Conservation (phyloP, 2,113 vertebrate species). For the Vidua chalybeata region DNA sequence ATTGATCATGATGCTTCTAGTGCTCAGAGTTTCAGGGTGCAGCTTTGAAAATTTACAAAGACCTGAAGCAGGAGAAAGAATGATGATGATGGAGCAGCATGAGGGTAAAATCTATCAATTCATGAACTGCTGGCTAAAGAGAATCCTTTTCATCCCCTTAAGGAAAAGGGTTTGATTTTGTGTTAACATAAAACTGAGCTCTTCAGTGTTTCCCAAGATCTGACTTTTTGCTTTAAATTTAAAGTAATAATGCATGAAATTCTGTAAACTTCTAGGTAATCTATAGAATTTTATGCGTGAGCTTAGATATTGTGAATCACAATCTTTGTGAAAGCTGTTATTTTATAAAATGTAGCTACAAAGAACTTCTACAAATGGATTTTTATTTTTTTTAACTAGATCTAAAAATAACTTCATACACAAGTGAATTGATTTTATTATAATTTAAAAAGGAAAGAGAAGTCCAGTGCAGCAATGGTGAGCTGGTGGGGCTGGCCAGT, state of each 20-base stretch:
- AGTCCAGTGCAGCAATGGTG: neutral
- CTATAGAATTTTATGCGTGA: neutral
- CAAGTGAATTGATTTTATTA: neutral
- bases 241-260: neutral
- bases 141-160: neutral
- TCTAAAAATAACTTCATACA: conserved; percentile 8
- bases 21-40: neutral
- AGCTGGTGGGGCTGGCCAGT: neutral
- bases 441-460: neutral
- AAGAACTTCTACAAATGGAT: neutral
- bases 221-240: neutral
- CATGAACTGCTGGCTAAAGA: neutral
- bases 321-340: neutral
- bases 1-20: neutral
- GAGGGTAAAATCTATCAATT: neutral
- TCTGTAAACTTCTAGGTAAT: neutral
- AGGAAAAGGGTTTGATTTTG: neutral
- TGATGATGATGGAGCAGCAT: neutral
- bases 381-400: neutral
- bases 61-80: neutral
- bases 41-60: neutral
- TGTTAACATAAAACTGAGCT: neutral
- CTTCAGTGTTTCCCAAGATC: neutral
- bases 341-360: neutral
- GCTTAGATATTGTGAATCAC: neutral